Evolutionary conservation across 2,888 invertebrate genomes (phyloP).

Genomic region (Sarcophaga rosellei): DNA sequence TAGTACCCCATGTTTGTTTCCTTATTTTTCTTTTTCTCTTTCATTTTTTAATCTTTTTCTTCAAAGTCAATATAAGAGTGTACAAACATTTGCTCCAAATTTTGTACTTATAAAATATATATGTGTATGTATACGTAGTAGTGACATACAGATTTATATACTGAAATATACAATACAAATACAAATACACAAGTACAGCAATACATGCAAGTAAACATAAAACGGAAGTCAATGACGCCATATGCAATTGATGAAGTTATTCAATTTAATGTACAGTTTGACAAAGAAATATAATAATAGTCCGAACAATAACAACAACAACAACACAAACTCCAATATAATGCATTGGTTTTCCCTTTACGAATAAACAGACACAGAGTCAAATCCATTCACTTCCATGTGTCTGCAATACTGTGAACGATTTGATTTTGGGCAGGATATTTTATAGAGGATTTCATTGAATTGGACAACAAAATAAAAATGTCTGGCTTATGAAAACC

Average conservation of each 20-base stretch:
- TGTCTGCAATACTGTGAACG: conserved; percentile 20
- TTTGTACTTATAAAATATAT: conserved; percentile 48
- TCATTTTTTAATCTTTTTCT: conserved; percentile 13
- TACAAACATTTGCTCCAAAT: conserved; percentile 64
- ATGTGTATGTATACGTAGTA: neutral
- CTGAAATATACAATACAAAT: neutral
- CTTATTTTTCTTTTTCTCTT: neutral
- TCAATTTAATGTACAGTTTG: conserved; percentile 62
- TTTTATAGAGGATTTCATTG: conserved; percentile 21
- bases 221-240: conserved; percentile 63
- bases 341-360: conserved; percentile 57
- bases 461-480: conserved; percentile 13
- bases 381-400: neutral
- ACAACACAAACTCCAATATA: conserved; percentile 21
- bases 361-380: neutral
- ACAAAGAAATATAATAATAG: conserved; percentile 49
- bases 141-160: conserved; percentile 5
- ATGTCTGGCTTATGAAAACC: conserved; percentile 35
- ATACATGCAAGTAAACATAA: conserved; percentile 8
- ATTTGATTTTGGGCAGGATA: conserved; percentile 48
- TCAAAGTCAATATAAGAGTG: conserved; percentile 59
- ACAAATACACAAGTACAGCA: neutral
- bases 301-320: conserved; percentile 21
- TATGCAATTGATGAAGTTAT: conserved; percentile 67
- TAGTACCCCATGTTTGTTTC: too few species aligned